phyloP scores from a whole-genome alignment of 2,113 vertebrate species.

The Callorhinus ursinus region DNA sequence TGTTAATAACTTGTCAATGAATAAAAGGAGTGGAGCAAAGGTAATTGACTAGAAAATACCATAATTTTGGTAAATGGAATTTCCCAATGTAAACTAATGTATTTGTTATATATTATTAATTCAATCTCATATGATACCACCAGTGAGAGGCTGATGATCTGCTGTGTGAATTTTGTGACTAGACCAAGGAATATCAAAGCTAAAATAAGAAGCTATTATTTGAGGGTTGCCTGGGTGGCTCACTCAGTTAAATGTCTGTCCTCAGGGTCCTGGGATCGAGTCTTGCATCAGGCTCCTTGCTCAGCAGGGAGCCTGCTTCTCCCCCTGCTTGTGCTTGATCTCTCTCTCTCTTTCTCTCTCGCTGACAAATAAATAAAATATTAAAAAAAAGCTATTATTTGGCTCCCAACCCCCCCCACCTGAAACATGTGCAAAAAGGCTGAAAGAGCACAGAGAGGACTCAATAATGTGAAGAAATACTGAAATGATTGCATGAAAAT shows the following conservation, averaged over 20 bases:
- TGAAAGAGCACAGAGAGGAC: not conserved
- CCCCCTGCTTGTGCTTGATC: too few relatives aligned
- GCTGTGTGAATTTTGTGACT: not conserved
- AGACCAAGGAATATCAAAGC: not conserved
- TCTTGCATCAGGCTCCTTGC: too few relatives aligned
- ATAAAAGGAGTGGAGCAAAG: not conserved
- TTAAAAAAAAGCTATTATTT: too few relatives aligned
- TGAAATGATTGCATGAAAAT: not conserved
- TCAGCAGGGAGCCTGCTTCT: too few relatives aligned
- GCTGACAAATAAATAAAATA: too few relatives aligned
- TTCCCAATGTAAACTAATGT: not conserved
- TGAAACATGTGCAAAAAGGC: not conserved
- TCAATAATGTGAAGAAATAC: not conserved
- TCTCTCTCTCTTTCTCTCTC: too few relatives aligned
- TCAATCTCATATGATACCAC: not conserved
- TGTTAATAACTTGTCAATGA: not conserved
- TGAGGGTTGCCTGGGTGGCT: not conserved
- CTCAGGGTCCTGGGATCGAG: too few relatives aligned
- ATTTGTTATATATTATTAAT: not conserved
- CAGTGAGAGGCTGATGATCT: not conserved
- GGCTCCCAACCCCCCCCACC: too few relatives aligned
- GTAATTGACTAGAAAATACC: not conserved
- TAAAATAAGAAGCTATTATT: not conserved
- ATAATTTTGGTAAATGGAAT: not conserved
- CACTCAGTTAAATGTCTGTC: too few relatives aligned